Conservation (phyloP, 2,113 vertebrate genomes). For the Ceuthmochares aereus region DNA sequence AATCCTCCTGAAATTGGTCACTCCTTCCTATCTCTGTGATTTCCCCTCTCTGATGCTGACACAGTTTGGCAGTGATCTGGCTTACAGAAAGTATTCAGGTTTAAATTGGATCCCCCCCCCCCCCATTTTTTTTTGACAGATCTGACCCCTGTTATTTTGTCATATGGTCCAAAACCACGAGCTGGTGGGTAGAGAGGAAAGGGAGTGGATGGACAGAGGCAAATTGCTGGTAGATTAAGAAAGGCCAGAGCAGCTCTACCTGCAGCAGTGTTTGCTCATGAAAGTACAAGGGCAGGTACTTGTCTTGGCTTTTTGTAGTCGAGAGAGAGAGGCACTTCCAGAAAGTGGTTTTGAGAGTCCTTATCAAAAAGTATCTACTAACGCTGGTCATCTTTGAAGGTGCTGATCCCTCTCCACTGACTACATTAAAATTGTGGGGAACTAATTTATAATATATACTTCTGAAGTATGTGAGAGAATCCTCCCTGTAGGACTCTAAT, state of each 20-base stretch:
- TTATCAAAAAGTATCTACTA: background rate
- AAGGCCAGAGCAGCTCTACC: background rate
- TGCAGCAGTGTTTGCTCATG: background rate
- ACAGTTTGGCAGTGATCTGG: background rate
- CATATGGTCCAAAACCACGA: background rate
- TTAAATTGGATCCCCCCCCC: background rate
- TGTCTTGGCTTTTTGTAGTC: background rate
- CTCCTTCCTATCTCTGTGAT: background rate
- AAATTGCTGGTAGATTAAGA: no score
- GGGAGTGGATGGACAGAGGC: background rate
- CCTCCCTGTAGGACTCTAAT: background rate
- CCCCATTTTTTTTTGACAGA: background rate
- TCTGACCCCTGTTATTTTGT: background rate
- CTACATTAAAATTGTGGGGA: background rate
- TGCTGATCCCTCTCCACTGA: background rate
- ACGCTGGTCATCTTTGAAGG: background rate
- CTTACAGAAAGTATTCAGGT: background rate
- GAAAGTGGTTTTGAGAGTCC: background rate
- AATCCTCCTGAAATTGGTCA: rapidly evolving
- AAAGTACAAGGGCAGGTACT: background rate
- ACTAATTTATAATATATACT: background rate
- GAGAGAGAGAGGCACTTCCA: background rate
- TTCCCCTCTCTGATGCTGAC: background rate
- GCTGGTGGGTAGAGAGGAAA: background rate
- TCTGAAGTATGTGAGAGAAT: background rate